phyloP scores from a whole-genome alignment of 2,888 invertebrate genomes.

The Agrotis ipsilon region DNA sequence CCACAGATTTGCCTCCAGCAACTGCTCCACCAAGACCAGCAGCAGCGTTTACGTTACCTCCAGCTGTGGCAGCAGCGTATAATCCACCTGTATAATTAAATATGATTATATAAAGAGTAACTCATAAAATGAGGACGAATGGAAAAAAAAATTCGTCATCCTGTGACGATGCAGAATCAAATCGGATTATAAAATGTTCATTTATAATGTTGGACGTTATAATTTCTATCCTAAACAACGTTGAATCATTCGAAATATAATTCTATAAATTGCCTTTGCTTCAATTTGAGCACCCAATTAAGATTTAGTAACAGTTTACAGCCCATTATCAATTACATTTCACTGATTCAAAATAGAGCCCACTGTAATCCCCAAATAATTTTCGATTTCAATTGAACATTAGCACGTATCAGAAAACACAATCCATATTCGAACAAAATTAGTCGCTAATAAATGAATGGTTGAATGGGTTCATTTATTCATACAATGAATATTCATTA shows the following conservation, averaged over 20 bases:
- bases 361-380: conserved; percentile 25
- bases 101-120: too few relatives aligned
- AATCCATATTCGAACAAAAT: conserved; percentile 34
- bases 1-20: conserved; percentile 78
- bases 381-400: conserved; percentile 36
- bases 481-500: conserved; percentile 51
- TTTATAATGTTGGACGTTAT: background rate
- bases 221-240: background rate
- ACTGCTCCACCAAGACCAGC: conserved; percentile 90
- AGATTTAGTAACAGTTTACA: conserved; percentile 22
- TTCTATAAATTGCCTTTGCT: background rate
- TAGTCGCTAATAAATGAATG: conserved; percentile 45
- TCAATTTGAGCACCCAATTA: conserved; percentile 14
- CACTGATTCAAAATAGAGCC: conserved; percentile 6
- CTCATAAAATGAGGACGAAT: too few relatives aligned
- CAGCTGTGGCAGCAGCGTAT: conserved; percentile 92
- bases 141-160: too few relatives aligned
- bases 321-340: conserved; percentile 5
- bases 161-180: too few relatives aligned
- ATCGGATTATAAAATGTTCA: too few relatives aligned
- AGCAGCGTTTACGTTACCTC: conserved; percentile 88
- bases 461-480: conserved; percentile 29
- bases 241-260: background rate
- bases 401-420: conserved; percentile 39
- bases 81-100: conserved; percentile 83